Evolutionary conservation across 2,797 vertebrate species (phyloP).

Genomic region (Staurois parvus): DNA sequence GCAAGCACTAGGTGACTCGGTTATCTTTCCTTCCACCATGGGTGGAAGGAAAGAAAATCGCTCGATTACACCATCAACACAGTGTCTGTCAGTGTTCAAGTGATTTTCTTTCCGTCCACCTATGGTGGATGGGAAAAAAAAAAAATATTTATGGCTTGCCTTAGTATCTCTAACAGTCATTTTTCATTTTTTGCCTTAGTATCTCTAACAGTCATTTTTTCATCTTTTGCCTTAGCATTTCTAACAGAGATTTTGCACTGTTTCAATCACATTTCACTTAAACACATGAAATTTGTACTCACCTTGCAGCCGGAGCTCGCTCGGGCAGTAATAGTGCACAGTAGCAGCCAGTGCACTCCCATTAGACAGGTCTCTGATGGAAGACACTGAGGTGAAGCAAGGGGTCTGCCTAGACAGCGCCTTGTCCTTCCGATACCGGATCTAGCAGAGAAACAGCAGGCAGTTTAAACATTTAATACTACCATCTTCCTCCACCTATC

Average conservation of each 20-base stretch:
- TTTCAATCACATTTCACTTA: neutral
- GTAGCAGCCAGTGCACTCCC: conserved; percentile 88
- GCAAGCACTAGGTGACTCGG: no score
- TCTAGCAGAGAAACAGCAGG: conserved; percentile 71
- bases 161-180: no score
- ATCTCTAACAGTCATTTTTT: no score
- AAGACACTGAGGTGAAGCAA: conserved; percentile 83
- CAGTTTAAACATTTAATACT: neutral
- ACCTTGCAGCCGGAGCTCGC: conserved; percentile 89
- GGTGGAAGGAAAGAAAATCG: no score
- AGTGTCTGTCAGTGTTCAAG: no score
- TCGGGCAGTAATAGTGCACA: conserved; percentile 90
- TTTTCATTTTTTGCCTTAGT: no score
- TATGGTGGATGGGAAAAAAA: no score
- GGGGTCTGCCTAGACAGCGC: conserved; percentile 84
- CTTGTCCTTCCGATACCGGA: conserved; percentile 92
- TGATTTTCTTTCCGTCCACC: no score
- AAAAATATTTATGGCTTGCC: no score
- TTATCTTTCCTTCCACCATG: no score
- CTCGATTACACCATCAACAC: no score
- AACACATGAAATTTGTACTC: conserved; percentile 26
- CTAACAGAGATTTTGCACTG: neutral
- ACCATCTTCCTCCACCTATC: neutral
- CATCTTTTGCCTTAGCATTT: no score
- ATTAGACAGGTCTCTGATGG: conserved; percentile 85